Evolutionary conservation across 1,140 invertebrate genomes (phyloP).

Genomic region (Lepidostoma basale): DNA sequence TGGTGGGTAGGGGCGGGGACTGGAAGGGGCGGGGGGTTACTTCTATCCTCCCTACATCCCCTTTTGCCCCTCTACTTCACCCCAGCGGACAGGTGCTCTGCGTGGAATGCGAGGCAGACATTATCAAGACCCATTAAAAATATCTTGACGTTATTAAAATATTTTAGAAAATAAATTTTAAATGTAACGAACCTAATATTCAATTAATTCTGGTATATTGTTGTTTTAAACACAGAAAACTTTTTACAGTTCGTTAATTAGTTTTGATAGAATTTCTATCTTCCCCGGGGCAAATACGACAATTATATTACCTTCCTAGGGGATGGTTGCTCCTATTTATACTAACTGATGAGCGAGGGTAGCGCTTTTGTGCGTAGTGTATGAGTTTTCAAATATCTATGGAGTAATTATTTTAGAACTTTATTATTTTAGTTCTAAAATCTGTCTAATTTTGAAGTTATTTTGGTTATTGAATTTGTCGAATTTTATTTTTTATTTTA

Average conservation of each 20-base stretch:
- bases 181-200: background rate
- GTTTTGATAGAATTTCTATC: background rate
- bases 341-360: no score
- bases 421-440: no score
- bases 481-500: no score
- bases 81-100: slow-evolving; percentile 11
- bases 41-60: background rate
- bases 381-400: no score
- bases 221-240: background rate
- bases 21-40: background rate
- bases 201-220: background rate
- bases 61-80: background rate
- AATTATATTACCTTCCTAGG: no score
- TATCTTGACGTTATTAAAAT: background rate
- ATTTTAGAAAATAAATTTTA: background rate
- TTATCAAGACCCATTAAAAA: background rate
- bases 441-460: no score
- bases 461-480: no score
- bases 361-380: no score
- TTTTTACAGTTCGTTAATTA: background rate
- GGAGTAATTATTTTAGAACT: no score
- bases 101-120: slow-evolving; percentile 2
- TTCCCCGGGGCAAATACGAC: background rate
- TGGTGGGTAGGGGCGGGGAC: background rate
- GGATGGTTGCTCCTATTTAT: no score